Conservation (phyloP, 2,888 invertebrate species). For the Drosophila monieri region DNA sequence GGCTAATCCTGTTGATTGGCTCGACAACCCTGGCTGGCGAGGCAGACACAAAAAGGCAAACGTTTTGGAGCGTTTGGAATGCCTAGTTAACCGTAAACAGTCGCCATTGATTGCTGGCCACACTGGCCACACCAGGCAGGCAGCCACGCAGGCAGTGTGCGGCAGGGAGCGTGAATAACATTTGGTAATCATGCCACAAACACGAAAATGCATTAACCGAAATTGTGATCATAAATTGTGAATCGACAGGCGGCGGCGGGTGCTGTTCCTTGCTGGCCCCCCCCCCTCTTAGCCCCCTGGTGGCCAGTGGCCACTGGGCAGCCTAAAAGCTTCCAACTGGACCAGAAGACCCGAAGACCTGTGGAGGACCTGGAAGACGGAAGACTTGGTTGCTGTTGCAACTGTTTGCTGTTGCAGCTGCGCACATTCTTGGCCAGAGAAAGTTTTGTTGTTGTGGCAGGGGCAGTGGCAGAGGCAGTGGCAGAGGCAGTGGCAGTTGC, state of each 20-base stretch:
- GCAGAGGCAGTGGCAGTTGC: constrained; percentile 44
- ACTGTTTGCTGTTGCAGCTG: constrained; percentile 66
- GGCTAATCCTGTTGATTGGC: neutral
- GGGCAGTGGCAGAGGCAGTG: constrained; percentile 52
- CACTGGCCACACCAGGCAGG: too few relatives aligned
- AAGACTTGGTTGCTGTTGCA: too few relatives aligned
- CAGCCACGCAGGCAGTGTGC: too few relatives aligned
- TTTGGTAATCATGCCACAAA: constrained; percentile 82
- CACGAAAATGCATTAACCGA: constrained; percentile 84
- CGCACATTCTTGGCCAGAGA: constrained; percentile 72
- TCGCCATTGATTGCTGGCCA: constrained; percentile 25
- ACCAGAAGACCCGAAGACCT: constrained; percentile 38
- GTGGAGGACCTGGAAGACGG: constrained; percentile 37
- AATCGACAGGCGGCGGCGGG: constrained; percentile 77
- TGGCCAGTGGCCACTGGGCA: too few relatives aligned
- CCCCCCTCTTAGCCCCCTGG: neutral
- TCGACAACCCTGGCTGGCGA: constrained; percentile 4
- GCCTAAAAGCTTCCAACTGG: too few relatives aligned
- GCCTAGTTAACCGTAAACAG: constrained; percentile 75
- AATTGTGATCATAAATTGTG: constrained; percentile 84
- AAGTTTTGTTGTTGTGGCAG: constrained; percentile 67
- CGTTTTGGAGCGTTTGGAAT: constrained; percentile 60
- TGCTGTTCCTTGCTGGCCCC: constrained; percentile 33
- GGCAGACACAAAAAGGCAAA: too few relatives aligned
- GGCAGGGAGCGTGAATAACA: constrained; percentile 82